Base-by-base conservation (phyloP, 2,113 vertebrate genomes). In the Cyprinodon brontotheroides region DNA sequence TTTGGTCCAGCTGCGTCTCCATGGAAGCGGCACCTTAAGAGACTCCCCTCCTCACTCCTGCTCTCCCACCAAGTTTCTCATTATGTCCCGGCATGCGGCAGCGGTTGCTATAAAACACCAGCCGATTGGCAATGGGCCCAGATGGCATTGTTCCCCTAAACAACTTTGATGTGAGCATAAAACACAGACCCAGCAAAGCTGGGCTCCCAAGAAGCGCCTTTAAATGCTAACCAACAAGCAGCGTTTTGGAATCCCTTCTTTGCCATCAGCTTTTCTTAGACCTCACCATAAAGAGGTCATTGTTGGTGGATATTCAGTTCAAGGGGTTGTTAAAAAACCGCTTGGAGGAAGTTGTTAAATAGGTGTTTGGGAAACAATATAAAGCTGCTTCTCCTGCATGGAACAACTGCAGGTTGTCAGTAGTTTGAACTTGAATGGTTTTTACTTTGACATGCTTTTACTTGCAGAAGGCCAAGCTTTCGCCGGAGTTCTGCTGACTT, bases 1-100 rank as follows among this genome's bases (percentile, higher is more conserved):
- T 57, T 57, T 57, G 50, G 50, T 20, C 50, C 50, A 57, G 14
- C 50, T 57, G 50, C 50, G 50, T n/a, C 20, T n/a, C 50, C 50
- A 57, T 57, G 95, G 95, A 94, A 95, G 95, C 95, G 94, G 94
- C 94, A 96, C 95, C 95, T 96, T 95, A 91, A 95, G 91, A 93
- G 91, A 92, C 94, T 14, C 67, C 53, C 59, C 63, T 9, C 78
- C 78, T 57, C 50, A 57, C 5, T 57, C 72, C 37, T 63, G 36
- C 45, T 40, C 75, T 81, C 79, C 65, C 82, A 68, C 95, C 93
- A 94, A 93, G 94, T 93, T 96, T 95, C 94, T n/a, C 50, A 57
- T 20, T 20, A 20, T 4, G 50, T 14, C 50, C 50, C 20, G 43
- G 9, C 3, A 8, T n/a, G 50, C 1, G 50, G 50, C 20, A 57